These are phyloP conservation scores for Leucozona laternaria DNA, from an alignment of 2,888 invertebrate genomes.

Conservation along the genomic window DNA sequence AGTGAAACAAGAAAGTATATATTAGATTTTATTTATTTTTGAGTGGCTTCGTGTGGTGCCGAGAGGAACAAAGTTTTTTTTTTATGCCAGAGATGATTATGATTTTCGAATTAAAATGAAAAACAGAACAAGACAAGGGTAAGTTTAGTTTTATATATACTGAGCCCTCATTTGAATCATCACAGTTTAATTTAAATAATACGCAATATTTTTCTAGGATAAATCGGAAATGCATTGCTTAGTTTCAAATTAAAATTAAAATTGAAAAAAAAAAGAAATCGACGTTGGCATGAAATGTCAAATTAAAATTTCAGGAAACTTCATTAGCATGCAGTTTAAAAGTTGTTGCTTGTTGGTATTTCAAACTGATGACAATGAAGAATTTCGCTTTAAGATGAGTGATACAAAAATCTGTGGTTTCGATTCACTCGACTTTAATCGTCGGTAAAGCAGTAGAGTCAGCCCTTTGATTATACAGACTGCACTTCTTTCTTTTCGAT, in stretches of 20 bases:
- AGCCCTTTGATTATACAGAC: no score
- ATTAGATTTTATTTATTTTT: conserved; percentile 59
- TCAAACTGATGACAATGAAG: no score
- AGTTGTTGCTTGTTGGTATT: no score
- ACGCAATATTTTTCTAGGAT: background rate
- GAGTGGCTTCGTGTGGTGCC: conserved; percentile 7
- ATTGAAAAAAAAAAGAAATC: no score
- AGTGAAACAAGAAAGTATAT: conserved; percentile 35
- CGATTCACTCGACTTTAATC: no score
- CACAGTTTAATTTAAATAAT: background rate
- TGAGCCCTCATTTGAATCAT: background rate
- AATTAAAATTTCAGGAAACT: no score
- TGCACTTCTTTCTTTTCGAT: no score
- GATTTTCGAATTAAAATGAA: background rate
- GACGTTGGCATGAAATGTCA: no score
- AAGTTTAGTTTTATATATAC: background rate
- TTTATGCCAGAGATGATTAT: conserved; percentile 28
- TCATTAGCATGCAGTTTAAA: no score
- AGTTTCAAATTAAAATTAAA: background rate
- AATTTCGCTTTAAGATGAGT: no score
- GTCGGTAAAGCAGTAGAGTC: no score
- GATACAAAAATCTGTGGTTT: no score
- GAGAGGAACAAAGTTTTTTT: conserved; percentile 14
- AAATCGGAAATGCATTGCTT: background rate
- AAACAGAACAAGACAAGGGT: background rate